These are phyloP conservation scores for Agrochola litura DNA, from an alignment of 2,888 invertebrate species.

Conservation along the genomic window DNA sequence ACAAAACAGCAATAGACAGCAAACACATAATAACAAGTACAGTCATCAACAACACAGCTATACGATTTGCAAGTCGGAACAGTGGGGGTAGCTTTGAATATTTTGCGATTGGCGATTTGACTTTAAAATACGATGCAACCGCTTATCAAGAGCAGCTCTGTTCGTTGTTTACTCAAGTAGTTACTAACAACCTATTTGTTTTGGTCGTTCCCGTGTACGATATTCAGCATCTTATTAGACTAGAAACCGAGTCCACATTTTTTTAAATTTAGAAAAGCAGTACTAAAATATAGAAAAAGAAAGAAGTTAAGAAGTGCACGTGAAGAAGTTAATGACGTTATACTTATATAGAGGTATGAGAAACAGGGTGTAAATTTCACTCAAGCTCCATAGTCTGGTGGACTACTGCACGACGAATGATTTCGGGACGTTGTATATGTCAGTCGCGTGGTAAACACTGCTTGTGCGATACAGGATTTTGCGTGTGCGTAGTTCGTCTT, in stretches of 20 bases:
- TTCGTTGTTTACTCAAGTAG: conserved; percentile 65
- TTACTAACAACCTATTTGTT: conserved; percentile 71
- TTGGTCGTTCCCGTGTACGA: conserved; percentile 22
- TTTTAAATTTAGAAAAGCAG: not conserved
- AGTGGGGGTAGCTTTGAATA: conserved; percentile 83
- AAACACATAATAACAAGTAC: conserved; percentile 42
- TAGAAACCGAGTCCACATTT: not conserved
- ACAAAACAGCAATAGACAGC: not conserved
- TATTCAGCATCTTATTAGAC: conserved; percentile 31
- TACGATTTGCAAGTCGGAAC: conserved; percentile 85
- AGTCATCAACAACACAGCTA: conserved; percentile 64
- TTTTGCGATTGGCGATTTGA: conserved; percentile 86
- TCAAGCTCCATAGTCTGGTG: too few species aligned
- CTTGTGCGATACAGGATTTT: too few species aligned
- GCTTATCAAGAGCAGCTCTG: conserved; percentile 75
- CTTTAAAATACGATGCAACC: conserved; percentile 85
- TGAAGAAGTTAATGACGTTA: not conserved
- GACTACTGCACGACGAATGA: too few species aligned
- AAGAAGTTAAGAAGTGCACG: too few species aligned
- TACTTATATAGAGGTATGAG: too few species aligned
- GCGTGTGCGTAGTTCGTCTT: too few species aligned
- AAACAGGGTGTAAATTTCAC: too few species aligned
- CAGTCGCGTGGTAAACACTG: too few species aligned
- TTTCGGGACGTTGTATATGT: too few species aligned
- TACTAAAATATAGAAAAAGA: too few species aligned